phyloP scores from a whole-genome alignment of 1,140 invertebrate genomes.

The Melipona quadrifasciata region DNA sequence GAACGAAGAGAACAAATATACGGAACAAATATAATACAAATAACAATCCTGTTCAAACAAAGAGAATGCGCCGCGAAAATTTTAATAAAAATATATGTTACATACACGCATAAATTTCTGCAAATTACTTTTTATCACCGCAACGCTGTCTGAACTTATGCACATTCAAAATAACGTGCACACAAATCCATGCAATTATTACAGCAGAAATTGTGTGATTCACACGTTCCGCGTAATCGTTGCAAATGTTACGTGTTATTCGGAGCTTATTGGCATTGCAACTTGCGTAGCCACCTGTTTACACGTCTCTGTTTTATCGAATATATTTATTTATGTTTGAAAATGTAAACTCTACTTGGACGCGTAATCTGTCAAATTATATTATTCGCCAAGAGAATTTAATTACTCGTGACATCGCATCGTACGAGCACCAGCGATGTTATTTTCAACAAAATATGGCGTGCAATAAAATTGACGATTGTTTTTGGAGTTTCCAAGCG shows the following conservation, averaged over 20 bases:
- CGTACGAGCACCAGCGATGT: not conserved
- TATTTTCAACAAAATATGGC: not conserved
- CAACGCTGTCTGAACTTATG: not conserved
- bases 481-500: not conserved
- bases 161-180: not conserved
- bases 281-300: not conserved
- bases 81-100: not conserved
- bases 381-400: conserved; percentile 1
- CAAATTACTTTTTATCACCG: not conserved
- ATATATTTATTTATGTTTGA: conserved; percentile 1
- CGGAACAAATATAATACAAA: too few species aligned
- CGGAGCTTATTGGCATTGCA: not conserved
- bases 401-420: conserved; percentile 10
- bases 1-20: too few species aligned
- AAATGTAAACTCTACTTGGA: not conserved
- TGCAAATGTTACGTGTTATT: not conserved
- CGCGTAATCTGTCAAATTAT: conserved; percentile 1
- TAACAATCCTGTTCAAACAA: not conserved
- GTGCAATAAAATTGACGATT: not conserved
- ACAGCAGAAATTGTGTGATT: not conserved
- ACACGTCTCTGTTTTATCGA: not conserved
- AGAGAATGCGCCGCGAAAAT: not conserved
- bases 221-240: not conserved
- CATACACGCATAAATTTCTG: not conserved
- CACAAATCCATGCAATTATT: too few species aligned